These are phyloP conservation scores for Harpagoxenus sublaevis DNA, from an alignment of 2,888 invertebrate genomes.

Conservation along the genomic window DNA sequence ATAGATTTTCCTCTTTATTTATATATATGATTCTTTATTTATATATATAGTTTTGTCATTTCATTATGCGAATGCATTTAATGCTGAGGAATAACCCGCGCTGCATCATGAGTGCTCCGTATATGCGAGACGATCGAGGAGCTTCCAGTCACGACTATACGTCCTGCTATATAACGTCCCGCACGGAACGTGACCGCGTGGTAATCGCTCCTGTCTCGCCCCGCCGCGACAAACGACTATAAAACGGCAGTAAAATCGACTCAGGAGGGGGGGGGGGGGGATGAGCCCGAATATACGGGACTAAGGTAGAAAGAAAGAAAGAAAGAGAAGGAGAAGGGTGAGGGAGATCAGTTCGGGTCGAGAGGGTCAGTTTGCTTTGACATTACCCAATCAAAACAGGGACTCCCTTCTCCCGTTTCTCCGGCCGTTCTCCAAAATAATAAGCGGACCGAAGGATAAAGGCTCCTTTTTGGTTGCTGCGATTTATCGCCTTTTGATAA, in stretches of 20 bases:
- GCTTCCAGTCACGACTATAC: conserved; percentile 49
- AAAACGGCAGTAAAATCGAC: conserved; percentile 73
- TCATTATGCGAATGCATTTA: not conserved
- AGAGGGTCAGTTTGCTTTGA: conserved; percentile 77
- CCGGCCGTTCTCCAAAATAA: conserved; percentile 54
- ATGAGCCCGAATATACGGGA: conserved; percentile 28
- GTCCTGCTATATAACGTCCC: conserved; percentile 10
- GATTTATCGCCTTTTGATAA: conserved; percentile 44
- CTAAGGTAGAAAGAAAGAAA: not conserved
- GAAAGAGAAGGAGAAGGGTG: conserved; percentile 34
- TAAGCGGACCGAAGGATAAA: conserved; percentile 54
- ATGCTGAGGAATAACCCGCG: not conserved
- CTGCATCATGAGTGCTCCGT: not conserved
- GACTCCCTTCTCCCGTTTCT: conserved; percentile 60
- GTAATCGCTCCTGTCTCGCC: conserved; percentile 75
- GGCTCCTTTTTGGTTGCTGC: conserved; percentile 48
- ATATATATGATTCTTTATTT: not conserved
- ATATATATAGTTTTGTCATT: not conserved
- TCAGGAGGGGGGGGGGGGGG: not conserved
- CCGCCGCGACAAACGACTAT: conserved; percentile 71
- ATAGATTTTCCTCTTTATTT: not conserved
- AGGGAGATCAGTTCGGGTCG: conserved; percentile 60
- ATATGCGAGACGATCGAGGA: not conserved
- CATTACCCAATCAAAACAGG: conserved; percentile 79
- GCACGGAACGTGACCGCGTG: conserved; percentile 75